A percentile compares a stretch with the other conserved stretches of the same genome.
Evolutionary conservation across 1,140 invertebrate genomes (phyloP).

Genomic region (Ceratosolen fusciceps): DNA sequence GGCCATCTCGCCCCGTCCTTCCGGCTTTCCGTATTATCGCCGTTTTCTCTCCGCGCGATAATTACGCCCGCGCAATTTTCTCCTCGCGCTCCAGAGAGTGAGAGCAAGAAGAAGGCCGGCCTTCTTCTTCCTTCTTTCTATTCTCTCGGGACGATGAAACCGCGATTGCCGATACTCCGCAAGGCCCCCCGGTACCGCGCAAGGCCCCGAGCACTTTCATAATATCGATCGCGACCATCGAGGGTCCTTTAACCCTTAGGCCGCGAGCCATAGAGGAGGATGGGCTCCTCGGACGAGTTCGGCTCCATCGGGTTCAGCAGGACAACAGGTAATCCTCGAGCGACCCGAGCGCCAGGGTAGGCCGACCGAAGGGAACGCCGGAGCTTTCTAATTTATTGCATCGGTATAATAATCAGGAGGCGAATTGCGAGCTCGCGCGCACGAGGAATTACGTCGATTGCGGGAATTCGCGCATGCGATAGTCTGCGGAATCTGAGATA

Average conservation of each 20-base stretch:
- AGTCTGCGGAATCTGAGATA: constrained; percentile 1
- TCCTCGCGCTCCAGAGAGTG: neutral
- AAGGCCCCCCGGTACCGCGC: neutral
- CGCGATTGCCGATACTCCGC: constrained; percentile 1
- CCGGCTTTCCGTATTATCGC: constrained; percentile 13
- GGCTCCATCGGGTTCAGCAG: no score
- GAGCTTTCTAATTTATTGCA: constrained; percentile 48
- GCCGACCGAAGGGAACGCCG: neutral
- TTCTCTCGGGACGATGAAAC: neutral
- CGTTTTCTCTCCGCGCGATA: constrained; percentile 12
- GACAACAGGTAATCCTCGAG: neutral
- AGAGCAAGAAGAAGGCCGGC: neutral
- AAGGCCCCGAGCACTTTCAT: no score
- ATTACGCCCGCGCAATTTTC: constrained; percentile 12
- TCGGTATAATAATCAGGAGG: neutral
- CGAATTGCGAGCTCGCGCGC: constrained; percentile 16
- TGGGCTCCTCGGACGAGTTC: no score
- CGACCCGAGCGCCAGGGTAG: no score
- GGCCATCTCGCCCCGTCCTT: neutral
- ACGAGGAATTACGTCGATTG: constrained; percentile 44
- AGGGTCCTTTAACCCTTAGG: no score
- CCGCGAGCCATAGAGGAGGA: no score
- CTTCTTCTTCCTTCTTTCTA: constrained; percentile 5
- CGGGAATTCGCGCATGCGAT: constrained; percentile 30
- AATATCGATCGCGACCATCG: no score